A percentile compares a stretch with the other conserved stretches of the same genome.
These are phyloP conservation scores for Sylvilagus floridanus DNA, from an alignment of 2,797 vertebrate genomes.

Conservation along the genomic window DNA sequence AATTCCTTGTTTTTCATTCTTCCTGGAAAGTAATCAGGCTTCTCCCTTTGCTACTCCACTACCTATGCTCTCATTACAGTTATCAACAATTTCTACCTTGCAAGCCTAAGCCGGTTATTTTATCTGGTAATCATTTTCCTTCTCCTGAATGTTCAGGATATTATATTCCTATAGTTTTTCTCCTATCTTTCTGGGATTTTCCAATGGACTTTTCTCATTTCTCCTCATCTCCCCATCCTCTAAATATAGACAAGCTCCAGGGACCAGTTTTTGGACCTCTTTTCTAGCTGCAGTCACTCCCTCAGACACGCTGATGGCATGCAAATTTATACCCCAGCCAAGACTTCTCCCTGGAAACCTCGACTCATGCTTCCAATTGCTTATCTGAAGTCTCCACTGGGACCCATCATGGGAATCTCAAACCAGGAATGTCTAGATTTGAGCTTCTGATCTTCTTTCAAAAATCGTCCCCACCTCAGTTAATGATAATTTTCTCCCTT, in stretches of 20 bases:
- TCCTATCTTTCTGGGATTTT: neutral
- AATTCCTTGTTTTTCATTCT: neutral
- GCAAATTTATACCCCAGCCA: neutral
- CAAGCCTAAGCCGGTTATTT: neutral
- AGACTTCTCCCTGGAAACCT: neutral
- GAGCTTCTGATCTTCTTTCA: neutral
- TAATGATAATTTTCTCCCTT: neutral
- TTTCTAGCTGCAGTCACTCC: neutral
- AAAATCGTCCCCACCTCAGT: neutral
- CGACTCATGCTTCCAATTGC: neutral
- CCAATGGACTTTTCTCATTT: neutral
- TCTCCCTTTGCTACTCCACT: neutral
- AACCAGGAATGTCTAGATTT: neutral
- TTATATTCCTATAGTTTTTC: neutral
- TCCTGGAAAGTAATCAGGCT: neutral
- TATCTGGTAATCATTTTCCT: neutral
- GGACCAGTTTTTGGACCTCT: neutral
- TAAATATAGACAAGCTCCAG: neutral
- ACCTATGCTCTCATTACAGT: neutral
- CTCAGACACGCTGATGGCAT: neutral
- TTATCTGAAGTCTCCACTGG: neutral
- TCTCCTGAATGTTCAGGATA: neutral
- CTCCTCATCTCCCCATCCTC: neutral
- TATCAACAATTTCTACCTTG: neutral
- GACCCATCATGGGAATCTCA: neutral